Conservation (phyloP, 2,797 vertebrate genomes). For the Eulemur rubriventer region DNA sequence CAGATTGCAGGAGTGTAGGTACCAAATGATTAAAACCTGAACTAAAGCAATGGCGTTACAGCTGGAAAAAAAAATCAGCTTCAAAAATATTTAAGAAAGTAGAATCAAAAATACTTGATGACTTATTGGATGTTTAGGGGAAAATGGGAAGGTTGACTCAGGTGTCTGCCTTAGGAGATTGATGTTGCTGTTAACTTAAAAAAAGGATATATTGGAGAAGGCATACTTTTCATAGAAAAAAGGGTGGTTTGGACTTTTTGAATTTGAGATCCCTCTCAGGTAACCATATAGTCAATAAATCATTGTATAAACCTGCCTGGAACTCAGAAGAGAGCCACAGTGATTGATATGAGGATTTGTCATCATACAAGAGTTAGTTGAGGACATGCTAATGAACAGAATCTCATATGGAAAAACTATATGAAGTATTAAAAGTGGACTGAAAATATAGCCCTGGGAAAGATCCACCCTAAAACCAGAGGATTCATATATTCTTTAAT, state of each 20-base stretch:
- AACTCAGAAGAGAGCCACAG: background rate
- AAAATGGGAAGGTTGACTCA: background rate
- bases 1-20: background rate
- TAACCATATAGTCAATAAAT: background rate
- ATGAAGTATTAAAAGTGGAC: background rate
- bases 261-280: background rate
- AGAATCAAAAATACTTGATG: background rate
- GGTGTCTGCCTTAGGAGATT: background rate
- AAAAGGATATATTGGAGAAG: background rate
- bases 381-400: background rate
- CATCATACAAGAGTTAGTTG: background rate
- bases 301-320: background rate
- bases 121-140: background rate
- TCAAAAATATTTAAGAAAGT: background rate
- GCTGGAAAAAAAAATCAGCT: background rate
- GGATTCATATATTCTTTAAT: conserved; percentile 17
- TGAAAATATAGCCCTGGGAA: background rate
- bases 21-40: background rate
- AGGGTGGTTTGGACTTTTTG: background rate
- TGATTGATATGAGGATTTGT: background rate
- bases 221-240: background rate
- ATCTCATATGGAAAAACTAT: background rate
- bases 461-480: background rate
- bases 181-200: background rate
- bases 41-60: background rate